These are phyloP conservation scores for Proales similis DNA, from an alignment of 1,140 invertebrate genomes.

Conservation along the genomic window DNA sequence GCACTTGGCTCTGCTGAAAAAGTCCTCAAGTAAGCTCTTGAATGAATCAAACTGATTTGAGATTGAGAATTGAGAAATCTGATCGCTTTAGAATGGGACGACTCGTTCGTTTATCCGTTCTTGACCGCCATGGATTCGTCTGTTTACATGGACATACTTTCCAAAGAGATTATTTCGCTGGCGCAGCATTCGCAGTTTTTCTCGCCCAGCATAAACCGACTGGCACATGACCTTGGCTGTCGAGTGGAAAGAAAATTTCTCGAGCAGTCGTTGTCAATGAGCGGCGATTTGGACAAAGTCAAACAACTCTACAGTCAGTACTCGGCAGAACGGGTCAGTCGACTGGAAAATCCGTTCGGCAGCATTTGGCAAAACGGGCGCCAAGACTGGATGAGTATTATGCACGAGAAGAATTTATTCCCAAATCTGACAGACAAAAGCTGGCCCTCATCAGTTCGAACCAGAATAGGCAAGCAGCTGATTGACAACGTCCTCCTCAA, in stretches of 20 bases:
- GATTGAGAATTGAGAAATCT: no score
- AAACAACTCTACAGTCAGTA: constrained; percentile 1
- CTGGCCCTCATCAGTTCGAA: constrained; percentile 6
- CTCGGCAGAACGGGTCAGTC: not conserved
- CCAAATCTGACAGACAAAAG: not conserved
- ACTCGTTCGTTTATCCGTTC: not conserved
- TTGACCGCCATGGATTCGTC: constrained; percentile 6
- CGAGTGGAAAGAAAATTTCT: constrained; percentile 21
- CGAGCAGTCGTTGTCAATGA: constrained; percentile 10
- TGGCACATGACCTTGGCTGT: constrained; percentile 2
- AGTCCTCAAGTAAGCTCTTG: not conserved
- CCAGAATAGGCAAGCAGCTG: constrained; percentile 5
- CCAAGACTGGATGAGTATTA: constrained; percentile 29
- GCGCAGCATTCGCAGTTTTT: constrained; percentile 25
- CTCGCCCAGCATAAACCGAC: constrained; percentile 1
- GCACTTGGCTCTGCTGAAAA: constrained; percentile 4
- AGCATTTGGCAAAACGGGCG: not conserved
- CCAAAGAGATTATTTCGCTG: not conserved
- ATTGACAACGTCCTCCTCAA: constrained; percentile 11
- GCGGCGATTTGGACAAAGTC: constrained; percentile 26
- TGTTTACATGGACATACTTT: constrained; percentile 14
- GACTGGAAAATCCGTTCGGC: not conserved
- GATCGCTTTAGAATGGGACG: no score
- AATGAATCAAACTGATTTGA: no score
- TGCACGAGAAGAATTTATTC: constrained; percentile 28